A percentile compares a stretch with the other conserved stretches of the same genome.
Evolutionary conservation across 2,888 invertebrate genomes (phyloP).

Genomic region (Ectemnius cavifrons): DNA sequence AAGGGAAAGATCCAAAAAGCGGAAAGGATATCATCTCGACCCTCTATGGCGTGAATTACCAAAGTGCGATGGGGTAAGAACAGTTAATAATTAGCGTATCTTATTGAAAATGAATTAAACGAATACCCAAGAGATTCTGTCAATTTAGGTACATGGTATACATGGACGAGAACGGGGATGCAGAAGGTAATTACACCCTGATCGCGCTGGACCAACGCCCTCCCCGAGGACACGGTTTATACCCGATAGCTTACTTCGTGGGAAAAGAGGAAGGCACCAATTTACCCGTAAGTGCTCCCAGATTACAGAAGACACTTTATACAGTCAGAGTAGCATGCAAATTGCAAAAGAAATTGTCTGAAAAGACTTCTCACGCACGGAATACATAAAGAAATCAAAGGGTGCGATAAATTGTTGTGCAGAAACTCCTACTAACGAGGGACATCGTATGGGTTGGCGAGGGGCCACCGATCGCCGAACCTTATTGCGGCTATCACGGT

Average conservation of each 20-base stretch:
- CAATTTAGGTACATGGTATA: conserved; percentile 90
- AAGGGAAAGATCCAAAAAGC: conserved; percentile 86
- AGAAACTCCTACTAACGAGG: conserved; percentile 88
- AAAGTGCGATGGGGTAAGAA: conserved; percentile 89
- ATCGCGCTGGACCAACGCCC: conserved; percentile 79
- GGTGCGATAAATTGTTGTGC: conserved; percentile 40
- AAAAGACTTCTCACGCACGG: background rate
- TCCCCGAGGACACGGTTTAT: conserved; percentile 83
- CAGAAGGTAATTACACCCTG: conserved; percentile 95
- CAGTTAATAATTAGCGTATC: background rate
- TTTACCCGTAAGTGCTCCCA: conserved; percentile 84
- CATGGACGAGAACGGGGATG: conserved; percentile 95
- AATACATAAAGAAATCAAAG: background rate
- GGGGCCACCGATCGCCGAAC: conserved; percentile 89
- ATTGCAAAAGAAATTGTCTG: background rate
- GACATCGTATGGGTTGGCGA: conserved; percentile 89
- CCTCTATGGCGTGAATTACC: conserved; percentile 88
- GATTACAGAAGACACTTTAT: too few species aligned
- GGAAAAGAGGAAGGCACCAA: conserved; percentile 80
- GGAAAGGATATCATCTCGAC: conserved; percentile 89
- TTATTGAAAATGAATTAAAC: background rate
- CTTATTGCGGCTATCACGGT: conserved; percentile 92
- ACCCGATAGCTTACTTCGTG: conserved; percentile 88
- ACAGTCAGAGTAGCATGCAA: too few species aligned
- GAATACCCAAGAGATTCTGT: conserved; percentile 18